Evolutionary conservation across 2,797 vertebrate genomes (phyloP).

Genomic region (Pangasius larnaudii): DNA sequence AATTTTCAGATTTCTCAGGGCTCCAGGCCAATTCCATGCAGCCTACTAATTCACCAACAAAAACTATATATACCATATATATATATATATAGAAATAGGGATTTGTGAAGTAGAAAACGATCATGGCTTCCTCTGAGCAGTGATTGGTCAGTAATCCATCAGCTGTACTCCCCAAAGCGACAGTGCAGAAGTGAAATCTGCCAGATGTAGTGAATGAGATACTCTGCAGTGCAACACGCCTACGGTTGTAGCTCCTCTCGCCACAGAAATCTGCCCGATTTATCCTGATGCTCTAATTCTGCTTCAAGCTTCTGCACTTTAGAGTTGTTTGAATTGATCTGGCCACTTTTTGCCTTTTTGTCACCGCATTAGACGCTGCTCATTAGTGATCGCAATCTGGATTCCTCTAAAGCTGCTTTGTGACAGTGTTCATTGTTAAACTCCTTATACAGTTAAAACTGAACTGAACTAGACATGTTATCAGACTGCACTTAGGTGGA

Average conservation of each 20-base stretch:
- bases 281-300: neutral
- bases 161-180: neutral
- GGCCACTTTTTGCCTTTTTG: neutral
- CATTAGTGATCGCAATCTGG: neutral
- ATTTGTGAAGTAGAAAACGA: neutral
- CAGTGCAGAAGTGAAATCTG: conserved; percentile 1
- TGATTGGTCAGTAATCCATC: neutral
- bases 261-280: neutral
- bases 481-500: neutral
- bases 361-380: neutral
- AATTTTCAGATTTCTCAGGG: neutral
- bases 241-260: neutral
- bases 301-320: neutral
- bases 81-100: neutral
- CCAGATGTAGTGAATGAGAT: neutral
- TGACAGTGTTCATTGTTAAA: neutral
- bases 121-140: neutral
- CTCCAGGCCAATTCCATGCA: neutral
- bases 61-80: neutral
- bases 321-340: neutral
- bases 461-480: neutral
- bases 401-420: neutral
- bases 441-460: neutral
- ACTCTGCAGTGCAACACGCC: neutral
- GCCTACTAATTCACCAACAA: neutral